Conservation (phyloP, 2,113 vertebrate species). For the Cyanistes caeruleus region DNA sequence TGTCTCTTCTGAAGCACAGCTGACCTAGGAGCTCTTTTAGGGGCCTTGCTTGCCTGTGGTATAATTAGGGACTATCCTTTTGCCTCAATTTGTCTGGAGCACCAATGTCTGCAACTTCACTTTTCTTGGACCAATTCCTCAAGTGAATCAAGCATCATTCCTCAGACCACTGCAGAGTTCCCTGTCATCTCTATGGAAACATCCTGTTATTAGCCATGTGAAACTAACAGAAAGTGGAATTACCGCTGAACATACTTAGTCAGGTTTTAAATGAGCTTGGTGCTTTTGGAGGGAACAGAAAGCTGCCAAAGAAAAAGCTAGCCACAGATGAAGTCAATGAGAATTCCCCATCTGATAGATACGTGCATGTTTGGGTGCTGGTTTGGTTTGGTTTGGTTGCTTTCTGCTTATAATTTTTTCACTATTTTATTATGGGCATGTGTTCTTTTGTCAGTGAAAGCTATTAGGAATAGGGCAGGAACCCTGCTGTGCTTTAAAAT, state of each 20-base stretch:
- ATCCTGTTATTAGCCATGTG: not conserved
- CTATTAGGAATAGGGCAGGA: conserved; percentile 49
- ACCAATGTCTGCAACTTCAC: not conserved
- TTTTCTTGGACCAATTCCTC: not conserved
- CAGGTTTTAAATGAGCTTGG: not conserved
- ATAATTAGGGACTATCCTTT: not conserved
- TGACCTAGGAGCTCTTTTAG: not conserved
- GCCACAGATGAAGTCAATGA: not conserved
- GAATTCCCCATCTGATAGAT: not conserved
- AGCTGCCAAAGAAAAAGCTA: not conserved
- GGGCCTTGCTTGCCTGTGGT: not conserved
- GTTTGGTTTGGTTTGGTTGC: conserved; percentile 4
- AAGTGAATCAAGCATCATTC: not conserved
- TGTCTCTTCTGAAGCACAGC: not conserved
- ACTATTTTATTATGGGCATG: not conserved
- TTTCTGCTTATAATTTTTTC: conserved; percentile 24
- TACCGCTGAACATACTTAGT: not conserved
- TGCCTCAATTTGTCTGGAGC: not conserved
- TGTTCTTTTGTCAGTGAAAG: conserved; percentile 26
- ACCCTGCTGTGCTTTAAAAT: conserved; percentile 61
- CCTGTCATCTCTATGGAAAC: not conserved
- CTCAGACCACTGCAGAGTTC: not conserved
- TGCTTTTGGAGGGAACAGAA: not conserved
- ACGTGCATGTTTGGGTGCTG: not conserved
- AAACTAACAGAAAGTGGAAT: not conserved